Percentiles rank a stretch among this genome's conserved stretches.
phyloP scores from a whole-genome alignment of 2,113 vertebrate genomes.

The Leucoraja erinaceus region DNA sequence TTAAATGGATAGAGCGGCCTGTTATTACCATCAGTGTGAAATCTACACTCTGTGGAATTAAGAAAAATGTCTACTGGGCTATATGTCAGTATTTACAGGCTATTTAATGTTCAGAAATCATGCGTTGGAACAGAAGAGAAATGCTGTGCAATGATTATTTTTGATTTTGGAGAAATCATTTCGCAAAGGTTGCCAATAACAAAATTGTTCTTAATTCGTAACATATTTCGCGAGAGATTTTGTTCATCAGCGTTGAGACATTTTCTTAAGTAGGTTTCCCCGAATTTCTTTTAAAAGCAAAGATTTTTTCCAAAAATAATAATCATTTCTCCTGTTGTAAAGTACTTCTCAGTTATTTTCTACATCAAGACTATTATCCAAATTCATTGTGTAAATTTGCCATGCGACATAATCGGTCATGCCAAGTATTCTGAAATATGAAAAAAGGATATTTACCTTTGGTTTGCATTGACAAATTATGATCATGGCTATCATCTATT shows the following conservation, averaged over 20 bases:
- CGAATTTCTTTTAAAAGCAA: constrained; percentile 1
- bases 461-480: not conserved
- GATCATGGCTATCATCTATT: not conserved
- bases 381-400: constrained; percentile 27
- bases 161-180: constrained; percentile 4
- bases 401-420: constrained; percentile 1
- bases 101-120: not conserved
- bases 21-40: not conserved
- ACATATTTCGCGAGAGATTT: not conserved
- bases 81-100: not conserved
- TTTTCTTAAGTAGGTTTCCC: not conserved
- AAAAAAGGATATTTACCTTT: not conserved
- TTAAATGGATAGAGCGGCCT: not conserved
- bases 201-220: constrained; percentile 23
- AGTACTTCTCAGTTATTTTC: not conserved
- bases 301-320: not conserved
- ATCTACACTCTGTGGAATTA: not conserved
- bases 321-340: constrained; percentile 1
- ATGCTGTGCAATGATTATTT: not conserved
- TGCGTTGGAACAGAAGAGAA: not conserved
- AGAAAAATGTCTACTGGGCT: not conserved
- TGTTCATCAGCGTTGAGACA: not conserved
- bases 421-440: not conserved
- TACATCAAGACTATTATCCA: constrained; percentile 31
- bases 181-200: not conserved